These are phyloP conservation scores for Petrophora chlorosata DNA, from an alignment of 2,888 invertebrate species.

Conservation along the genomic window DNA sequence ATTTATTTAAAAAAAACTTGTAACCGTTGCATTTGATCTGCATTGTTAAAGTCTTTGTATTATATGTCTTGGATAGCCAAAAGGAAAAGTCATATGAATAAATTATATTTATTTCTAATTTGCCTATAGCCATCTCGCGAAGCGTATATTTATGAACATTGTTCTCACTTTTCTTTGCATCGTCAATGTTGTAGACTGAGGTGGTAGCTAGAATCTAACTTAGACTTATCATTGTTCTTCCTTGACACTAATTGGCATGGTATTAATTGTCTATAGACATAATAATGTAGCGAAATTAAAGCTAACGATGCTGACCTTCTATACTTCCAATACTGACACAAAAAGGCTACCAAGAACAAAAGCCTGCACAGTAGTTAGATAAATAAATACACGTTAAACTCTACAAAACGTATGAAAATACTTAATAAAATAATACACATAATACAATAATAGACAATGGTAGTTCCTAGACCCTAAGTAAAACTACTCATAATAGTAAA, in stretches of 20 bases:
- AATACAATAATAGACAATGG: slow-evolving; percentile 12
- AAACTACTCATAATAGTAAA: slow-evolving; percentile 5
- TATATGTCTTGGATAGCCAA: too few relatives aligned
- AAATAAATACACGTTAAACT: slow-evolving; percentile 8
- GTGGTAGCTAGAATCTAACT: slow-evolving; percentile 17
- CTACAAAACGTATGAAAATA: slow-evolving; percentile 8
- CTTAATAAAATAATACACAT: neutral
- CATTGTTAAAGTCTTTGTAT: too few relatives aligned
- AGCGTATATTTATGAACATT: slow-evolving; percentile 1
- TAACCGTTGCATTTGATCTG: too few relatives aligned
- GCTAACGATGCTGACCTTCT: slow-evolving; percentile 22
- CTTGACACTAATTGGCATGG: slow-evolving; percentile 30
- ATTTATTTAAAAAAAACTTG: too few relatives aligned
- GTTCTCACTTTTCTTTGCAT: slow-evolving; percentile 10
- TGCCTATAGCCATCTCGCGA: neutral
- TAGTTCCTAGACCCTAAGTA: slow-evolving; percentile 13
- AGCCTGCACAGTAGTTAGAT: slow-evolving; percentile 20
- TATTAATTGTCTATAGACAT: slow-evolving; percentile 20
- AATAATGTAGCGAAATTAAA: slow-evolving; percentile 16
- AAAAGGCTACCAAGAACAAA: slow-evolving; percentile 9
- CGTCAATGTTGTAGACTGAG: neutral
- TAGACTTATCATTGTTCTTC: slow-evolving; percentile 36
- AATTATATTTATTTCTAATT: neutral
- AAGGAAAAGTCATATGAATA: too few relatives aligned
- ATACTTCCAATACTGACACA: slow-evolving; percentile 2